Conservation (phyloP, 2,113 vertebrate genomes). For the Otus sunia region DNA sequence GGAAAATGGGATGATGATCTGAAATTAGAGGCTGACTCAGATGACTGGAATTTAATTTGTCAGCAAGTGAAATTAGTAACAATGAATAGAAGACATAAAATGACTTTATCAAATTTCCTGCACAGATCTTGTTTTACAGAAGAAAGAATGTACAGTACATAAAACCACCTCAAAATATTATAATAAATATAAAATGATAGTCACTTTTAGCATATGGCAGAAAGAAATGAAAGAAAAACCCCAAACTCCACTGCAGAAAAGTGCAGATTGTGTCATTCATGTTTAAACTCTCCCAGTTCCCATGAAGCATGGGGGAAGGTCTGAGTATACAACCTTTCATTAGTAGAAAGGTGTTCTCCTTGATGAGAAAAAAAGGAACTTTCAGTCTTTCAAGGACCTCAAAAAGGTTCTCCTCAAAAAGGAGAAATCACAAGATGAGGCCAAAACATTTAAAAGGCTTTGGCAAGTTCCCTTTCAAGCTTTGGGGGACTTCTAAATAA, state of each 20-base stretch:
- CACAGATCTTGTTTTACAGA: not conserved
- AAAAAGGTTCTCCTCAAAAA: not conserved
- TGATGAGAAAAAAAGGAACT: not conserved
- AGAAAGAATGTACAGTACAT: not conserved
- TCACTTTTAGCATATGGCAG: not conserved
- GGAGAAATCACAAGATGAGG: not conserved
- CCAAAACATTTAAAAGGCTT: not conserved
- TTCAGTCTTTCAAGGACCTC: not conserved
- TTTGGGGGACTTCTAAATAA: not conserved
- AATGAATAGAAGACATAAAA: constrained; percentile 40
- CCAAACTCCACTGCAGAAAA: not conserved
- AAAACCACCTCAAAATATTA: constrained; percentile 7
- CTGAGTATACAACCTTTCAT: not conserved
- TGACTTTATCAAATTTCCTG: constrained; percentile 26
- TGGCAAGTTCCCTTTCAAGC: not conserved
- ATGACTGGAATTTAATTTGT: constrained; percentile 30
- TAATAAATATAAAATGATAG: constrained; percentile 1
- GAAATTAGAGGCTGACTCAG: constrained; percentile 52
- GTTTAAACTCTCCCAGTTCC: not conserved
- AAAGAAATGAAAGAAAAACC: not conserved
- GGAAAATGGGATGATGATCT: constrained; percentile 53
- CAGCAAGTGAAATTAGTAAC: constrained; percentile 15
- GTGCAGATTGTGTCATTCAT: not conserved
- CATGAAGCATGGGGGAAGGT: not conserved
- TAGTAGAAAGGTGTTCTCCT: not conserved